These are phyloP conservation scores for Lucifuga dentata DNA, from an alignment of 2,113 vertebrate genomes.

Conservation along the genomic window DNA sequence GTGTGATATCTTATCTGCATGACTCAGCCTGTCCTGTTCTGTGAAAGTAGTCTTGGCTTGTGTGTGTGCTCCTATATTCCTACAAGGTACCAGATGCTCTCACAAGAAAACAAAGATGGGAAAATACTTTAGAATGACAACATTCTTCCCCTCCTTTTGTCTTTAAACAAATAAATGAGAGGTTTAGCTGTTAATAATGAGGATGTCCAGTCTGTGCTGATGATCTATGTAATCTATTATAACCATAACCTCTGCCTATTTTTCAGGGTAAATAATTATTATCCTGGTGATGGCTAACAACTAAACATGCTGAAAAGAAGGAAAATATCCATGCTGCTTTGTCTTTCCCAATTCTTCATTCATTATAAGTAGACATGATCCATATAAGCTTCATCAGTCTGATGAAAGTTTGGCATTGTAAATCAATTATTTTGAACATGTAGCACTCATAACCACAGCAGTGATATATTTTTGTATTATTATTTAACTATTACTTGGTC, in stretches of 20 bases:
- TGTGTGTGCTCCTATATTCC: not conserved
- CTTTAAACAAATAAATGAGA: too few relatives aligned
- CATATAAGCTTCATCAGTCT: too few relatives aligned
- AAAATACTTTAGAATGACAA: not conserved
- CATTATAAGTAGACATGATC: too few relatives aligned
- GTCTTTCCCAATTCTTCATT: too few relatives aligned
- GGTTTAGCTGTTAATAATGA: not conserved
- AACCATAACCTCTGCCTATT: not conserved
- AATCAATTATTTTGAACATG: too few relatives aligned
- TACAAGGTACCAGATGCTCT: not conserved
- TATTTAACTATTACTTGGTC: too few relatives aligned
- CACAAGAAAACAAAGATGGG: not conserved
- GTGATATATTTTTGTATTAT: too few relatives aligned
- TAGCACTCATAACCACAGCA: too few relatives aligned
- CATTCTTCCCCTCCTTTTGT: constrained; percentile 5
- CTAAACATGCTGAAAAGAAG: too few relatives aligned
- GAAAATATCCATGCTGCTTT: too few relatives aligned
- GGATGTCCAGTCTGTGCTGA: not conserved
- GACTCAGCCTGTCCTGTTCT: constrained; percentile 13
- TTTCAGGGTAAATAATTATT: too few relatives aligned
- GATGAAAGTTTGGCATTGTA: too few relatives aligned
- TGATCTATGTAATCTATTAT: constrained; percentile 18
- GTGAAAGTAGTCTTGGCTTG: constrained; percentile 18
- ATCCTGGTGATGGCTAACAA: constrained; percentile 24
- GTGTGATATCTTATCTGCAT: not conserved